A percentile compares a stretch with the other conserved stretches of the same genome.
Evolutionary conservation across 37 sponge, comb jelly and placozoan species (phyloP).

Genomic region (Cladorhizidae sp.): DNA sequence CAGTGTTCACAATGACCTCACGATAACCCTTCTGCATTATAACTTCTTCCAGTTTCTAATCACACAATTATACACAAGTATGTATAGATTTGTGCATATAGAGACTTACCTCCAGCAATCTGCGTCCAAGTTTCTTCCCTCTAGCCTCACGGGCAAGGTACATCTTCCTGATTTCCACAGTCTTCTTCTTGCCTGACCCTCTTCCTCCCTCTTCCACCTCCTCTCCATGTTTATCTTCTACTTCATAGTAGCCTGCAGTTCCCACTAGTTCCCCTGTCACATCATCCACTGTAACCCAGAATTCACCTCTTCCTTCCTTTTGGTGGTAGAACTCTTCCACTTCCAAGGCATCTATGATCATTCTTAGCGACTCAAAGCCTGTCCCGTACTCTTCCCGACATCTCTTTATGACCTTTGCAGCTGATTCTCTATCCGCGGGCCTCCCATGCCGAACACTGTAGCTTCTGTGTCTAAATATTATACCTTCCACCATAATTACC

Average conservation of each 20-base stretch:
- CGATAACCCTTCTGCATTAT: slow-evolving; percentile 48
- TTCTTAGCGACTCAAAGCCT: slow-evolving; percentile 43
- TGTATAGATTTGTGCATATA: too few species aligned
- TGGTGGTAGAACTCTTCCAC: slow-evolving; percentile 54
- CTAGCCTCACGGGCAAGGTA: slow-evolving; percentile 57
- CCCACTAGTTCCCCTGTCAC: slow-evolving; percentile 30
- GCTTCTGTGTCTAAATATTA: neutral
- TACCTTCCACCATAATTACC: too few species aligned
- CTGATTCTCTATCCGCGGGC: slow-evolving; percentile 35
- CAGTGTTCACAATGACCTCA: slow-evolving; percentile 45
- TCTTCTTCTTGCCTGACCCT: neutral
- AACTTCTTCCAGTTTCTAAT: slow-evolving; percentile 33
- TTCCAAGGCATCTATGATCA: slow-evolving; percentile 27
- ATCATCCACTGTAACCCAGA: slow-evolving; percentile 50
- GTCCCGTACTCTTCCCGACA: slow-evolving; percentile 50
- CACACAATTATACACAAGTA: neutral
- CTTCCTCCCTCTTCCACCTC: neutral
- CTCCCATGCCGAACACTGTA: slow-evolving; percentile 37
- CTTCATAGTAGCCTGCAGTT: slow-evolving; percentile 43
- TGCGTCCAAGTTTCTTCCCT: slow-evolving; percentile 58
- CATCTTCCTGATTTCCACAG: slow-evolving; percentile 67
- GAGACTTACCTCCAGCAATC: slow-evolving; percentile 44
- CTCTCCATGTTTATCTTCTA: slow-evolving; percentile 1
- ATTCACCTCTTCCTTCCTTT: slow-evolving; percentile 37
- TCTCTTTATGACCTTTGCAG: slow-evolving; percentile 9